phyloP scores from a whole-genome alignment of 2,888 invertebrate genomes.

The Exephanes ischioxanthus region DNA sequence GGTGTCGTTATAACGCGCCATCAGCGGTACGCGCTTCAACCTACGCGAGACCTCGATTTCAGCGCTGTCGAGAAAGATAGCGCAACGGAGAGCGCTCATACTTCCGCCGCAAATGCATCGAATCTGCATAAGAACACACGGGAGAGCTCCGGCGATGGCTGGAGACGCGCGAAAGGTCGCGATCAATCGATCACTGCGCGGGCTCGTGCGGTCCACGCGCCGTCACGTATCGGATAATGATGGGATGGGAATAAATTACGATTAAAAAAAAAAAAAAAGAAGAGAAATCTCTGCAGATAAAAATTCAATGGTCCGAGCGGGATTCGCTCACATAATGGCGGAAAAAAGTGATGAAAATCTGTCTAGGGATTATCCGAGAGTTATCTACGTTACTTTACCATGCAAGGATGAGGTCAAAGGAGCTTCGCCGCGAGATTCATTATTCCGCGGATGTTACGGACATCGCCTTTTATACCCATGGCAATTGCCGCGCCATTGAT shows the following conservation, averaged over 20 bases:
- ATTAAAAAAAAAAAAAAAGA: background rate
- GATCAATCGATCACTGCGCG: conserved; percentile 1
- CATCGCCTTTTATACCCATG: background rate
- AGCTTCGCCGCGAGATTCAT: conserved; percentile 35
- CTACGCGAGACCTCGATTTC: conserved; percentile 47
- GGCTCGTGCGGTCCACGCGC: conserved; percentile 2
- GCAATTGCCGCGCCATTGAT: background rate
- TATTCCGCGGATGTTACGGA: conserved; percentile 4
- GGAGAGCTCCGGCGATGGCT: background rate
- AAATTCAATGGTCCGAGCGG: conserved; percentile 16
- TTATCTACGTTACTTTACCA: background rate
- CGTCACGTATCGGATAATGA: background rate
- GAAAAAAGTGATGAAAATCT: background rate
- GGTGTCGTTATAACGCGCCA: conserved; percentile 1
- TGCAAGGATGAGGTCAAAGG: conserved; percentile 44
- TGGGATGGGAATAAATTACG: background rate
- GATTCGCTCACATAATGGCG: background rate
- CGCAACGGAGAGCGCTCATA: conserved; percentile 9
- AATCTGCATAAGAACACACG: conserved; percentile 18
- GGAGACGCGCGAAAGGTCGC: conserved; percentile 10
- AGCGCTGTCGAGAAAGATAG: conserved; percentile 2
- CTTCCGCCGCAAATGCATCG: conserved; percentile 14
- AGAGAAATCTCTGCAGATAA: background rate
- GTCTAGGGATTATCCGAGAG: background rate
- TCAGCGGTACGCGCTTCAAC: conserved; percentile 32